These are phyloP conservation scores for Mixornis gularis DNA, from an alignment of 2,113 vertebrate species.

Conservation along the genomic window DNA sequence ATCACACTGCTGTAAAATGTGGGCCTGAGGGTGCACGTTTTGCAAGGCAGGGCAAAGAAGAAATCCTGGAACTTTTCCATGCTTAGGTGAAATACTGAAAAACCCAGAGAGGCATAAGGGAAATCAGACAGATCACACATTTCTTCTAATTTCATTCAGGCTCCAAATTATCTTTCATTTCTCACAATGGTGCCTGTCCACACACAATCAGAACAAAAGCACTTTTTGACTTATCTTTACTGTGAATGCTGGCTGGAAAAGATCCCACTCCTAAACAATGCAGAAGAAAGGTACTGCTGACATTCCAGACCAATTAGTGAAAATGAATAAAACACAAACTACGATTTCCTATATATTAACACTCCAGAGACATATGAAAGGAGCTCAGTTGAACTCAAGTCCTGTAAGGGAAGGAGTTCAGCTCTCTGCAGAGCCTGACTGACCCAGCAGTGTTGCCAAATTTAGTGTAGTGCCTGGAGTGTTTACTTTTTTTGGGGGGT, in stretches of 20 bases:
- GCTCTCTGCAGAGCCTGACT: not conserved
- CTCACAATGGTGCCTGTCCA: not conserved
- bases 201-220: not conserved
- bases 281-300: not conserved
- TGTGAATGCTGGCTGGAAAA: not conserved
- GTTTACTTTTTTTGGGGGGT: no score
- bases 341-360: not conserved
- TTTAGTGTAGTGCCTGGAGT: no score
- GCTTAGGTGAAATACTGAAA: not conserved
- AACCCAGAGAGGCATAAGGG: not conserved
- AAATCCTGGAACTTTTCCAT: not conserved
- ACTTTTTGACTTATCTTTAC: not conserved
- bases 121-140: not conserved
- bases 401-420: not conserved
- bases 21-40: not conserved
- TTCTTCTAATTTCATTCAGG: not conserved
- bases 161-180: not conserved
- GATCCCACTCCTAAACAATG: not conserved
- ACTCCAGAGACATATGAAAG: not conserved
- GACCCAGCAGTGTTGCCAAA: not conserved
- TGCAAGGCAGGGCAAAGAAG: not conserved
- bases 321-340: not conserved
- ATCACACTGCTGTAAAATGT: rapidly evolving
- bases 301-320: not conserved
- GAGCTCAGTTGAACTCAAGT: not conserved